Percentiles rank a stretch among this genome's conserved stretches.
phyloP scores from a whole-genome alignment of 2,797 vertebrate species.

The Neopelma chrysocephalum region DNA sequence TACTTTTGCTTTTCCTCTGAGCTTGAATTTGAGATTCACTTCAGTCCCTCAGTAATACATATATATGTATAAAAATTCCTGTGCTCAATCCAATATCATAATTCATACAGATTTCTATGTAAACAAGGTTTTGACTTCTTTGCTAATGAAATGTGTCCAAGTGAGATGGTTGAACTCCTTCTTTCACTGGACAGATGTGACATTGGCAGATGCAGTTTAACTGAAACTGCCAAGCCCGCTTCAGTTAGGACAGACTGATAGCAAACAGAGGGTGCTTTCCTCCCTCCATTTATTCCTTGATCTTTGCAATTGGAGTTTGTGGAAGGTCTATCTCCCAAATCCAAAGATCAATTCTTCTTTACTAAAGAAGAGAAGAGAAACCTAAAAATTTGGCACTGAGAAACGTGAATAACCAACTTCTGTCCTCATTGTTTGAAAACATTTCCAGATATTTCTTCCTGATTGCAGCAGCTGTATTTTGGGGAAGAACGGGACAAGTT shows the following conservation, averaged over 20 bases:
- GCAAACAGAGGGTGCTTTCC: background rate
- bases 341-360: background rate
- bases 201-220: background rate
- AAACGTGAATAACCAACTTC: background rate
- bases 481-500: background rate
- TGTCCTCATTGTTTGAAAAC: background rate
- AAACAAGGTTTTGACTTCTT: background rate
- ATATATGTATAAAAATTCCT: background rate
- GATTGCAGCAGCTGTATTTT: background rate
- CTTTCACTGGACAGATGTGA: background rate
- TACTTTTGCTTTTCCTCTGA: background rate
- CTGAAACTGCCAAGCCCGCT: background rate
- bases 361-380: background rate
- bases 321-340: background rate
- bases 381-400: accelerated
- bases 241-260: background rate
- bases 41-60: background rate
- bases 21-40: background rate
- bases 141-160: background rate
- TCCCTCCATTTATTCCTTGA: background rate
- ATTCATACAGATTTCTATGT: background rate
- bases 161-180: background rate
- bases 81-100: background rate
- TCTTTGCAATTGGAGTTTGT: background rate
- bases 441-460: background rate